phyloP scores from a whole-genome alignment of 92 coral and sea anemone genomes.

The Epizoanthus fatuus region DNA sequence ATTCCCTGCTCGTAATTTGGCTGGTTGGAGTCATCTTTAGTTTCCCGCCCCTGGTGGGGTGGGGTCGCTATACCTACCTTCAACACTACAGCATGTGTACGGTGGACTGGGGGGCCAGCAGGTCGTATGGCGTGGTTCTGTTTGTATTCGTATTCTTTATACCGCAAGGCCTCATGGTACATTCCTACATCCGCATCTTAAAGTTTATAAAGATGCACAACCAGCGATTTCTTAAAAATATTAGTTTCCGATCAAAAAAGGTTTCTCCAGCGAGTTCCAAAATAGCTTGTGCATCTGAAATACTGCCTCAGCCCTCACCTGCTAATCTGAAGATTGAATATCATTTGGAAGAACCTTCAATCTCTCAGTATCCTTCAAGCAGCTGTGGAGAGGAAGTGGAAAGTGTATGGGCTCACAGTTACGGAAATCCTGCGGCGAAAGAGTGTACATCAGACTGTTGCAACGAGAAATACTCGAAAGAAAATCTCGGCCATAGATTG shows the following conservation, averaged over 20 bases:
- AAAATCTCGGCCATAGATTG: neutral
- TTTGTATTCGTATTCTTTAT: constrained; percentile 65
- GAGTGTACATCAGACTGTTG: neutral
- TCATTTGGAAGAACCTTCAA: constrained; percentile 14
- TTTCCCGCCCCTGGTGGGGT: constrained; percentile 75
- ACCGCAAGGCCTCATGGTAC: constrained; percentile 76
- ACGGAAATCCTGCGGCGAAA: neutral
- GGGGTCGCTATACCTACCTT: constrained; percentile 65
- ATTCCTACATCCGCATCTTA: constrained; percentile 65
- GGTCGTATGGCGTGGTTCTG: constrained; percentile 55
- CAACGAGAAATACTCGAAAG: neutral
- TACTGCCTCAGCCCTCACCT: neutral
- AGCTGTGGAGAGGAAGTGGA: neutral
- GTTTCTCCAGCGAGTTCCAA: neutral
- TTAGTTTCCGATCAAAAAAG: constrained; percentile 13
- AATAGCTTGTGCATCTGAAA: neutral
- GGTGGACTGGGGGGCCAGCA: constrained; percentile 67
- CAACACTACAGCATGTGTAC: constrained; percentile 68
- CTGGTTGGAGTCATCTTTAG: constrained; percentile 46
- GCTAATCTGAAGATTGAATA: neutral
- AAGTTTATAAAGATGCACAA: constrained; percentile 72
- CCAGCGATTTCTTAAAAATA: constrained; percentile 40
- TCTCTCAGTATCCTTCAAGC: constrained; percentile 15
- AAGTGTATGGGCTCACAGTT: neutral
- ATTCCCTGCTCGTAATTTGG: constrained; percentile 70